Percentiles rank a stretch among this genome's conserved stretches.
phyloP scores from a whole-genome alignment of 2,888 invertebrate genomes.

The Mythimna lalbum region DNA sequence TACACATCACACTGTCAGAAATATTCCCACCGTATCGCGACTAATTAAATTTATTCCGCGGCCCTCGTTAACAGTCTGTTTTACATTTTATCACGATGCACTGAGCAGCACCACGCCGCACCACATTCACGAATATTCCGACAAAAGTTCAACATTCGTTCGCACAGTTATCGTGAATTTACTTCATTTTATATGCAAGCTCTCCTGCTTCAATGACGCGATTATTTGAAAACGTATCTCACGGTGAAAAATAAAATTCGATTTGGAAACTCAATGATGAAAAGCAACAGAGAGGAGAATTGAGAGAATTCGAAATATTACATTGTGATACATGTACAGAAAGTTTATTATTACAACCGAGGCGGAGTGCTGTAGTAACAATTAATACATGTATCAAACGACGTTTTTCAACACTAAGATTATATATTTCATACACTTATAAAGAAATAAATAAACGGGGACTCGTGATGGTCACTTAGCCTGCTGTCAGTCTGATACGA shows the following conservation, averaged over 20 bases:
- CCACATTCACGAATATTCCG: constrained; percentile 25
- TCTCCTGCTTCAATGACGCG: constrained; percentile 21
- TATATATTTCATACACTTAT: too few species aligned
- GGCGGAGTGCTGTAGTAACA: too few species aligned
- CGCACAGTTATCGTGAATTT: constrained; percentile 34
- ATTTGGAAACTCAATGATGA: constrained; percentile 23
- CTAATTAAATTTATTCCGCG: constrained; percentile 55
- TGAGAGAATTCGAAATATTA: neutral
- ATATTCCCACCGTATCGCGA: constrained; percentile 16
- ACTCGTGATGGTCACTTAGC: too few species aligned
- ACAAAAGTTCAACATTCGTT: constrained; percentile 24
- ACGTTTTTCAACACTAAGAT: too few species aligned
- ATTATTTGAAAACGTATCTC: constrained; percentile 38
- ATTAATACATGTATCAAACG: too few species aligned
- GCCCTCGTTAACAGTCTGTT: constrained; percentile 47
- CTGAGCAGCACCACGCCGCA: constrained; percentile 17
- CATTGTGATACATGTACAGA: too few species aligned
- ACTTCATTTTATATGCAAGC: constrained; percentile 36
- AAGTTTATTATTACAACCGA: too few species aligned
- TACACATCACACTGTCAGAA: constrained; percentile 21
- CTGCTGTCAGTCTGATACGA: too few species aligned
- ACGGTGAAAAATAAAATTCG: constrained; percentile 30
- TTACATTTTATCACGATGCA: constrained; percentile 59
- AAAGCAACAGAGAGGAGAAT: constrained; percentile 12
- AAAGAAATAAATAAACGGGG: too few species aligned